phyloP scores from a whole-genome alignment of 2,113 vertebrate species.

The Cynopterus brachyotis region DNA sequence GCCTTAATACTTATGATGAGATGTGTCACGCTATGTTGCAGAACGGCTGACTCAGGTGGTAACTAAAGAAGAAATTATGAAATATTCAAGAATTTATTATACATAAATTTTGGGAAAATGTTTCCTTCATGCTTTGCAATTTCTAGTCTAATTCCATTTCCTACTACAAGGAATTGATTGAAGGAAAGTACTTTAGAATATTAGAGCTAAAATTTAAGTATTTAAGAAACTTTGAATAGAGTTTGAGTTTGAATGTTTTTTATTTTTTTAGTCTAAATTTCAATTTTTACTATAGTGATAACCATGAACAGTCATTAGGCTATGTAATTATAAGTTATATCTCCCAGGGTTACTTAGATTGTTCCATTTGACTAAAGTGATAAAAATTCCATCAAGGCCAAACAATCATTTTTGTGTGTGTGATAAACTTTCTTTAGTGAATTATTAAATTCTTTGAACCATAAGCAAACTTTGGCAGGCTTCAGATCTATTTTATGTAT shows the following conservation, averaged over 20 bases:
- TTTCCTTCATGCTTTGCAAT: background rate
- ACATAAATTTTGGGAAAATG: background rate
- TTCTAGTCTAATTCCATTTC: background rate
- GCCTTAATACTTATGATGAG: background rate
- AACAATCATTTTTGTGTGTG: background rate
- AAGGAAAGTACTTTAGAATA: background rate
- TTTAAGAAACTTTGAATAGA: background rate
- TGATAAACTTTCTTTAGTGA: background rate
- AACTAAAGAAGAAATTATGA: background rate
- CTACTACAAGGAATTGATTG: background rate
- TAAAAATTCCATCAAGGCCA: background rate
- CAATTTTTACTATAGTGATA: background rate
- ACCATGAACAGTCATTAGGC: background rate
- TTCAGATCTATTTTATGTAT: background rate
- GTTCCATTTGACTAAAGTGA: background rate
- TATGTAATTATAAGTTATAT: background rate
- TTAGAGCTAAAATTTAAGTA: background rate
- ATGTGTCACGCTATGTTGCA: background rate
- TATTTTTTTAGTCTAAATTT: conserved; percentile 22
- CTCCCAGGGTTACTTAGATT: background rate
- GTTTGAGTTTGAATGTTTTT: background rate
- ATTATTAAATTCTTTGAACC: background rate
- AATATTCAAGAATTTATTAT: conserved; percentile 16
- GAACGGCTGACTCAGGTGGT: background rate
- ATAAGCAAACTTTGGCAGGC: background rate